Base-by-base conservation (phyloP, 2,113 vertebrate genomes). In the Eurystomus gularis region DNA sequence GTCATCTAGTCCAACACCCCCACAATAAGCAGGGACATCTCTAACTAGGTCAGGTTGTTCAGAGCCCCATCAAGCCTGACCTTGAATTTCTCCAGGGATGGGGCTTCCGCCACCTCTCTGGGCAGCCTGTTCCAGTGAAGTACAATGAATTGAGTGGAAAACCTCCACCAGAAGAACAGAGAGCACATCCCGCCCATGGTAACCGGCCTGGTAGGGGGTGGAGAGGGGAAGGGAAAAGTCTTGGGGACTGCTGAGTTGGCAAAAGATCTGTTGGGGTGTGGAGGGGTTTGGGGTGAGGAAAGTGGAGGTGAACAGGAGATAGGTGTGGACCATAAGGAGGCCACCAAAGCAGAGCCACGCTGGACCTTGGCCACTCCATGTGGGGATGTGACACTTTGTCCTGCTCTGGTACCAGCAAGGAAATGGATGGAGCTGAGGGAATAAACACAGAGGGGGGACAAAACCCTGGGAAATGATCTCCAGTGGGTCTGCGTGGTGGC, bases 351-450 rank as follows among this genome's bases (percentile, higher is more conserved):
- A 68, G 24, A 87, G 17, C 39, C 73, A 52, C 0, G 0, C 20
- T 31, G 18, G 62, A 15, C 10, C 6, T 23, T 0, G 1, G 8
- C 15, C n/a, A 20, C 10, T 18, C 33, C 46, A 9, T 0, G 0
- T 0, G 7, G 12, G 55, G 48, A 64, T 1, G 35, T 13, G 46
- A 44, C 40, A 6, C 6, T 52, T 85, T 42, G 9, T 14, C 55
- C 79, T 51, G 44, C 17, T 11, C 3, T 37, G 13, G 14, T 8
- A 17, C 20, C 11, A 75, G 25, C 44, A 7, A 65, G 7, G 21
- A 46, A 44, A 49, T 2, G 14, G 58, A 60, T 33, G 57, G 58
- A 82, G 48, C 42, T 4, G 4, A 44, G 44, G 31, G 24, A 64
- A 25, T 24, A 21, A 28, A 54, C 8, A 17, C 40, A 33, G 68